Evolutionary conservation across 2,888 invertebrate genomes (phyloP).

Genomic region (Lasius platythorax): DNA sequence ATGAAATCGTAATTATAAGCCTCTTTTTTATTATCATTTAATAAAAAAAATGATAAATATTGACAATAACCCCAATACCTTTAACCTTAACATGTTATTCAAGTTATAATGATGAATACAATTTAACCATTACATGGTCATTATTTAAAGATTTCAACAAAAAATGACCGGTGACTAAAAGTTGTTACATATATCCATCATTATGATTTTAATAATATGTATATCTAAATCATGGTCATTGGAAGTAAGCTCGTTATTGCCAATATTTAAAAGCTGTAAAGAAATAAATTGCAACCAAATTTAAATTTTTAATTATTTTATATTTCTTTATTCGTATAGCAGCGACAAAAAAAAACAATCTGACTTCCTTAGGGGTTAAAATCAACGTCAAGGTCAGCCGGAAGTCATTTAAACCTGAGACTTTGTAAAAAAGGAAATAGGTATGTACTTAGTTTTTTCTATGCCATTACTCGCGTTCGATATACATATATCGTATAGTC

Average conservation of each 20-base stretch:
- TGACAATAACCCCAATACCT: neutral
- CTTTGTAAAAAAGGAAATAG: neutral
- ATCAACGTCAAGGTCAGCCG: neutral
- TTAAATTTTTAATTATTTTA: neutral
- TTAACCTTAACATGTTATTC: neutral
- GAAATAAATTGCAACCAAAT: neutral
- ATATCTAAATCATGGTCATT: neutral
- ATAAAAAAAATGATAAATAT: neutral
- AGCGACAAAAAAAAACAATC: neutral
- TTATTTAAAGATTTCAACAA: neutral
- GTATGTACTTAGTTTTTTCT: neutral
- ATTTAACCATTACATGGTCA: neutral
- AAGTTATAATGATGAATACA: neutral
- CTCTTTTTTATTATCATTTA: neutral
- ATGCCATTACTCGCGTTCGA: neutral
- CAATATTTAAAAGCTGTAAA: neutral
- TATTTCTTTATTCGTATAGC: neutral
- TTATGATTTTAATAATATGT: neutral
- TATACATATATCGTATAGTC: neutral
- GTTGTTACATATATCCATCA: neutral
- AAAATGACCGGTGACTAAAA: neutral
- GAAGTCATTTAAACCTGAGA: neutral
- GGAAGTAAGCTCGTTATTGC: neutral
- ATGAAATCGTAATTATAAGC: neutral
- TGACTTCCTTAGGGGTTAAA: neutral